Conservation (phyloP, 2,113 vertebrate genomes). For the Bombycilla garrulus region DNA sequence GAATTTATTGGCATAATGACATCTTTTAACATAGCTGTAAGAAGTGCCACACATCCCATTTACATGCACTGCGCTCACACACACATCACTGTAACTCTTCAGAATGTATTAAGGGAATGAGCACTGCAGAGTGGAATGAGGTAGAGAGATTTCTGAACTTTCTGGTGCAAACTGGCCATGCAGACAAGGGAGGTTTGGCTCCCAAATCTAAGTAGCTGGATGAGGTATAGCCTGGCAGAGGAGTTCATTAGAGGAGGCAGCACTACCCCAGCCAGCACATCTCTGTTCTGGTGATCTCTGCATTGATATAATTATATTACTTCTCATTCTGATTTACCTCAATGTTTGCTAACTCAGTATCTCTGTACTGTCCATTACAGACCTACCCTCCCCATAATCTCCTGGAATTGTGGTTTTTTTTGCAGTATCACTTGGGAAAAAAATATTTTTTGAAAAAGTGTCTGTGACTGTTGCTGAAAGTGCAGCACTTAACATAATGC, state of each 20-base stretch:
- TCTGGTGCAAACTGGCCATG: background rate
- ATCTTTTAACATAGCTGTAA: background rate
- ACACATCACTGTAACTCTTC: background rate
- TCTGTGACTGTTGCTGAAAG: background rate
- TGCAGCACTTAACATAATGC: slow-evolving; percentile 25
- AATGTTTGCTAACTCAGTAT: background rate
- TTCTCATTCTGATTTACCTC: background rate
- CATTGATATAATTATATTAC: background rate
- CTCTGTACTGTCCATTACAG: background rate
- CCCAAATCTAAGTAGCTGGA: background rate
- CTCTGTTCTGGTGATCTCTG: background rate
- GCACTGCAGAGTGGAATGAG: background rate
- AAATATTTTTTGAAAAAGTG: background rate
- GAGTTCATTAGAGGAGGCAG: background rate
- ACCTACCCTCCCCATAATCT: background rate
- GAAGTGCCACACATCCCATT: background rate
- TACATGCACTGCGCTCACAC: background rate
- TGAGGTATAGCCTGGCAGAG: background rate
- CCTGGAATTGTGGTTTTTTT: background rate
- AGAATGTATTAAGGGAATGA: background rate
- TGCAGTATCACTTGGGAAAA: background rate
- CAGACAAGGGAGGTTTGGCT: background rate
- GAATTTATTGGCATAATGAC: background rate
- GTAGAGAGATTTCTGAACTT: background rate
- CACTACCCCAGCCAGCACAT: background rate